Percentiles rank a stretch among this genome's conserved stretches.
Conservation (phyloP, 2,113 vertebrate genomes). For the Heteronetta atricapilla region DNA sequence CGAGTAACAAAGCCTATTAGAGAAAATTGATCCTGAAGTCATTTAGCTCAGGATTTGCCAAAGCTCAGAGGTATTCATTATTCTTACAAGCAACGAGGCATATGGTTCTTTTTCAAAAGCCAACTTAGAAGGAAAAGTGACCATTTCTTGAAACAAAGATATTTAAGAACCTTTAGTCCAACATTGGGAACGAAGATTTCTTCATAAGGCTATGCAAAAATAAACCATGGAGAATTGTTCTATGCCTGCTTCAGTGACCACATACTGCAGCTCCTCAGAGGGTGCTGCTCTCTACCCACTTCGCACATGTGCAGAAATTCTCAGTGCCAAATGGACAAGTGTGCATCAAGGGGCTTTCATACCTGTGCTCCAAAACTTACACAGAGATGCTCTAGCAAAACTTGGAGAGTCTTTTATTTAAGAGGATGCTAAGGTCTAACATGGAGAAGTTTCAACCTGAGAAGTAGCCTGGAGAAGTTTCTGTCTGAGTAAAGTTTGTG, state of each 20-base stretch:
- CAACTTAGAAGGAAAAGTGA: conserved; percentile 32
- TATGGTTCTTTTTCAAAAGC: conserved; percentile 56
- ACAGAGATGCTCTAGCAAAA: not conserved
- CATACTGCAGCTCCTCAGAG: not conserved
- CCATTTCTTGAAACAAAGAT: not conserved
- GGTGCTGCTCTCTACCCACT: not conserved
- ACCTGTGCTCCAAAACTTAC: not conserved
- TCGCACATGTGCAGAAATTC: not conserved
- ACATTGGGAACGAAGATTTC: not conserved
- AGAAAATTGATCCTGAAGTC: conserved; percentile 32
- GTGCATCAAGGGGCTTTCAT: not conserved
- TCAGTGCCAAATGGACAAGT: not conserved
- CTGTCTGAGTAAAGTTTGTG: not conserved
- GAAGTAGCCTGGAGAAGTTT: not conserved
- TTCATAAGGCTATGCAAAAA: not conserved
- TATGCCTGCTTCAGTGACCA: not conserved
- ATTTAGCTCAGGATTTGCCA: conserved; percentile 47
- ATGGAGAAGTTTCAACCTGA: not conserved
- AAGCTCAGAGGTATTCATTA: conserved; percentile 52
- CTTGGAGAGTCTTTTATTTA: not conserved
- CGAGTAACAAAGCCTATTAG: conserved; percentile 16
- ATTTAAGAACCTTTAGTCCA: conserved; percentile 8
- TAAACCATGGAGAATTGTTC: not conserved
- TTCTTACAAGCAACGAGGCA: conserved; percentile 52
- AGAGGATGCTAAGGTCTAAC: not conserved